Conservation (phyloP, 2,797 vertebrate genomes). For the Enteromius mattozi region DNA sequence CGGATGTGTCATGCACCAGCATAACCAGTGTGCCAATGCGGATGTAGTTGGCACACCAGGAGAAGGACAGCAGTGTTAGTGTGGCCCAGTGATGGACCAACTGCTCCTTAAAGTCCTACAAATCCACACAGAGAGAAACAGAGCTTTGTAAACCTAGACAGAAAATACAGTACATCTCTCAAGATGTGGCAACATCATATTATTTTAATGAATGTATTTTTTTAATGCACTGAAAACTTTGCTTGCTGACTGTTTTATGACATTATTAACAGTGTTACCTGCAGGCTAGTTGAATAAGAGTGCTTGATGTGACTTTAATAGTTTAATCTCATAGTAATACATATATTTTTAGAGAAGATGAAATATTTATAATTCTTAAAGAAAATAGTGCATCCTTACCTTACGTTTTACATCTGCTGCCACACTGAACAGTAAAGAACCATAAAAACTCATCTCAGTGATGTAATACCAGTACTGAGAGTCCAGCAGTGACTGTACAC, state of each 20-base stretch:
- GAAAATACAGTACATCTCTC: not conserved
- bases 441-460: slow-evolving; percentile 90
- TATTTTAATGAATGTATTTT: not conserved
- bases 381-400: slow-evolving; percentile 75
- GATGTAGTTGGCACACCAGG: slow-evolving; percentile 92
- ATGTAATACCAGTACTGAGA: slow-evolving; percentile 97
- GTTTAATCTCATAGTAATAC: not conserved
- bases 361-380: not conserved
- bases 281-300: not conserved
- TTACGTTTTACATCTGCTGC: slow-evolving; percentile 89
- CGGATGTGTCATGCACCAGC: slow-evolving; percentile 86
- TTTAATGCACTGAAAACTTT: not conserved
- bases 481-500: slow-evolving; percentile 81
- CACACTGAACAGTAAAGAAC: slow-evolving; percentile 88
- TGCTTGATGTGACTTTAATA: not conserved
- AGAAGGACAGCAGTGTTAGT: slow-evolving; percentile 86
- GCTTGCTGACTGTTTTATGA: not conserved
- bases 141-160: not conserved
- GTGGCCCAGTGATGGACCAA: slow-evolving; percentile 92
- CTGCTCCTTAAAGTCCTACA: slow-evolving; percentile 89
- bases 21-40: slow-evolving; percentile 91
- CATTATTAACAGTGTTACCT: not conserved
- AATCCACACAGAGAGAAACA: slow-evolving; percentile 20
- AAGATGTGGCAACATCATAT: not conserved
- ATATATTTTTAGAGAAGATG: not conserved